Conservation (phyloP, 2,797 vertebrate genomes). For the Danio albolineatus region DNA sequence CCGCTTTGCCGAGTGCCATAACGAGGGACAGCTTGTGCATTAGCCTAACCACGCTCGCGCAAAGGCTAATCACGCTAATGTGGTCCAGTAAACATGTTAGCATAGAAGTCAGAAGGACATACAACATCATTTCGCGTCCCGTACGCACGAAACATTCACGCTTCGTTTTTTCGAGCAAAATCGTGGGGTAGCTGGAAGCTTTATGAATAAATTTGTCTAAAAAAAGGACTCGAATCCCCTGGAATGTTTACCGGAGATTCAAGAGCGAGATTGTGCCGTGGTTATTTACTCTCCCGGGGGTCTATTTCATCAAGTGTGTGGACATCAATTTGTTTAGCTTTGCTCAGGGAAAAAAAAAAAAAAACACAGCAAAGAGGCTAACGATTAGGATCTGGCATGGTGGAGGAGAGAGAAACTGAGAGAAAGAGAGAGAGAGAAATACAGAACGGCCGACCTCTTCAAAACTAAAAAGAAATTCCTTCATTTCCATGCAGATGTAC, state of each 20-base stretch:
- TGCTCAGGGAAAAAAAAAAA: constrained; percentile 63
- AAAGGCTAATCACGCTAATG: constrained; percentile 53
- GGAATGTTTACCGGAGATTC: constrained; percentile 60
- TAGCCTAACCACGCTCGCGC: constrained; percentile 48
- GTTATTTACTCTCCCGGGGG: constrained; percentile 69
- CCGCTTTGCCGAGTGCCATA: constrained; percentile 61
- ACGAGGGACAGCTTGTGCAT: constrained; percentile 60
- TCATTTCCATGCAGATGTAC: constrained; percentile 79
- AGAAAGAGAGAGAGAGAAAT: constrained; percentile 51
- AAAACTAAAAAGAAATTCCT: constrained; percentile 70
- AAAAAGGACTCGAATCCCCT: constrained; percentile 56
- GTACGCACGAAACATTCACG: constrained; percentile 15
- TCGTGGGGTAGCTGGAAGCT: constrained; percentile 51
- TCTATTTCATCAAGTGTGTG: constrained; percentile 70
- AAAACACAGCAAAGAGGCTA: constrained; percentile 52
- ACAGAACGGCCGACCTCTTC: constrained; percentile 68
- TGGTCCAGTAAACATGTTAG: constrained; percentile 54
- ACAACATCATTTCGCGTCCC: constrained; percentile 25
- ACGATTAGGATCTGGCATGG: constrained; percentile 68
- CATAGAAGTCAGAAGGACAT: constrained; percentile 44
- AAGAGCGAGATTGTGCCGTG: constrained; percentile 60
- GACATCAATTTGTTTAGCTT: constrained; percentile 76
- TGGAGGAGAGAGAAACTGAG: constrained; percentile 47
- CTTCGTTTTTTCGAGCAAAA: neutral
- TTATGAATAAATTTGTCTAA: constrained; percentile 64